A percentile compares a stretch with the other conserved stretches of the same genome.
Conservation (phyloP, 2,888 invertebrate genomes). For the Acleris holmiana region DNA sequence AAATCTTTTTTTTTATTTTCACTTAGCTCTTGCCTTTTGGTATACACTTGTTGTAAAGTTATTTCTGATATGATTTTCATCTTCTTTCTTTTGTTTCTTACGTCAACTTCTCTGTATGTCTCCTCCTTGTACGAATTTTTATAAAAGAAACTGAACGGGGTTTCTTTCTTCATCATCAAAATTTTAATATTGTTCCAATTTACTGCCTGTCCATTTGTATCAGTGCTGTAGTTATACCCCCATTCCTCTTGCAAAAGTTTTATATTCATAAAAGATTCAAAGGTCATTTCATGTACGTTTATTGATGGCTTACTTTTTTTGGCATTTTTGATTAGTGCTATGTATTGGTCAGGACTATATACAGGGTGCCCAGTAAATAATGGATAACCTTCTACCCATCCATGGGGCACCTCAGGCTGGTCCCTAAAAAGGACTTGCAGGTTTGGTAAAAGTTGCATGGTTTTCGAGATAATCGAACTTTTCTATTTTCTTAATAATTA, state of each 20-base stretch:
- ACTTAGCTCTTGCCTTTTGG: slow-evolving; percentile 22
- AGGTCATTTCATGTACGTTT: slow-evolving; percentile 33
- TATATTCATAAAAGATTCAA: slow-evolving; percentile 20
- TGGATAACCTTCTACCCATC: too few species aligned
- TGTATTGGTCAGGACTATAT: slow-evolving; percentile 42
- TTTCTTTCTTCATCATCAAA: slow-evolving; percentile 28
- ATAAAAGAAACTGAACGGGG: slow-evolving; percentile 30
- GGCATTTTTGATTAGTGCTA: slow-evolving; percentile 4
- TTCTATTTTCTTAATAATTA: too few species aligned
- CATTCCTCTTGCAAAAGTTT: slow-evolving; percentile 34
- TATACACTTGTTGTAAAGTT: slow-evolving; percentile 15
- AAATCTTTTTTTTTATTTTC: slow-evolving; percentile 35
- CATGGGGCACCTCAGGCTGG: too few species aligned
- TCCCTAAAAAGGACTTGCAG: too few species aligned
- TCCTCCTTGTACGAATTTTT: slow-evolving; percentile 36
- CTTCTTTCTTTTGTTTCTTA: slow-evolving; percentile 39
- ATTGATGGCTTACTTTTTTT: slow-evolving; percentile 27
- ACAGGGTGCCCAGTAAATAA: too few species aligned
- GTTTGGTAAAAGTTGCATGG: too few species aligned
- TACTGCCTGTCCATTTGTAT: slow-evolving; percentile 8
- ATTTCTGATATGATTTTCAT: slow-evolving; percentile 27
- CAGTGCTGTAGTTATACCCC: slow-evolving; percentile 28
- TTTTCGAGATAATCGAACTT: too few species aligned
- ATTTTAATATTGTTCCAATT: slow-evolving; percentile 31
- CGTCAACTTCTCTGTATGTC: slow-evolving; percentile 19